Evolutionary conservation across 2,888 invertebrate species (phyloP).

Genomic region (Tachystola acroxantha): DNA sequence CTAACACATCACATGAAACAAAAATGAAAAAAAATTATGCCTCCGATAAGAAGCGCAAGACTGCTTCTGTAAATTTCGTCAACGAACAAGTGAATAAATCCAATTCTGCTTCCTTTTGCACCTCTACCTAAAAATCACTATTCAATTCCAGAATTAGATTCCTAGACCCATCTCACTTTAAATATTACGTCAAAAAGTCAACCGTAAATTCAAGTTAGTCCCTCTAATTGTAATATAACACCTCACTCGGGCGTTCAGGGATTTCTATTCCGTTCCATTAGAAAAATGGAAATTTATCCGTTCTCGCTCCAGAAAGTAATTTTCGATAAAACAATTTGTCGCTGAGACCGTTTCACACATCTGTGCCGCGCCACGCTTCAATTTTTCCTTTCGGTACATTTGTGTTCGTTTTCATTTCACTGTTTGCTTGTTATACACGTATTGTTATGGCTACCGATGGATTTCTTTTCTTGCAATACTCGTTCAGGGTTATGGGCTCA

Average conservation of each 20-base stretch:
- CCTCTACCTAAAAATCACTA: too few species aligned
- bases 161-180: not conserved
- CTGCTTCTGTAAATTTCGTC: too few species aligned
- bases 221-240: constrained; percentile 11
- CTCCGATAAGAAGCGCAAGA: too few species aligned
- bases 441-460: too few species aligned
- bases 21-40: too few species aligned
- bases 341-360: constrained; percentile 61
- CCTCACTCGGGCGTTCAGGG: constrained; percentile 3
- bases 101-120: too few species aligned
- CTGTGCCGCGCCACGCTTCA: constrained; percentile 49
- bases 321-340: constrained; percentile 77
- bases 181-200: constrained; percentile 9
- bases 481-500: too few species aligned
- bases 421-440: constrained; percentile 6
- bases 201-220: constrained; percentile 5
- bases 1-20: too few species aligned
- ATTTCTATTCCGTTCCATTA: constrained; percentile 48
- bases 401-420: constrained; percentile 22
- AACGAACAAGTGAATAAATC: too few species aligned
- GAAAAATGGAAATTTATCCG: constrained; percentile 67
- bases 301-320: constrained; percentile 59
- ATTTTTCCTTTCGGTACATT: constrained; percentile 33
- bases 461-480: too few species aligned
- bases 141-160: not conserved